Base-by-base conservation (phyloP, 92 coral and sea anemone species). In the Muricea muricata region DNA sequence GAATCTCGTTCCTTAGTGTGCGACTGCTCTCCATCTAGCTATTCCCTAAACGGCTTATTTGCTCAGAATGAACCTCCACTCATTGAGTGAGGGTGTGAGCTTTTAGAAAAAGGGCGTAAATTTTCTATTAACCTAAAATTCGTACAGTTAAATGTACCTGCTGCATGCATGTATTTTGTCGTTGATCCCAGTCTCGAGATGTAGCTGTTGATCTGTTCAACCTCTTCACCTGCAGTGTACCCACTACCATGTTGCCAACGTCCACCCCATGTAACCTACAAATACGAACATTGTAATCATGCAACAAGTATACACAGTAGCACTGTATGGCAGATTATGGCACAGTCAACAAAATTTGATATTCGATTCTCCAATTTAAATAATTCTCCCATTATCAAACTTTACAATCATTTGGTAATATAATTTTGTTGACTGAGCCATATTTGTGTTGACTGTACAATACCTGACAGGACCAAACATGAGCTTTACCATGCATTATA, bases 381-480 rank as follows among this genome's bases (percentile, higher is more conserved):
- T 20, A 20, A 50, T 50, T 50, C 58, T 13, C 58, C 58, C 17
- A 2, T 50, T 20, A 20, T 20, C 23, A 50, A 20, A 50, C n/a
- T 13, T 50, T 13, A 3, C 17, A 6, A 3, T 6, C 6, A 50
- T 13, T 50, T 50, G 18, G 3, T 50, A 13, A 50, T 6, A 7
- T 7, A 45, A 45, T 45, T 45, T 45, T 7, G 21, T n/a, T 7
- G 20, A 8, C 10, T n/a, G n/a, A n/a, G n/a, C n/a, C n/a, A n/a
- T n/a, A n/a, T n/a, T n/a, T n/a, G n/a, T n/a, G n/a, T n/a, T n/a
- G n/a, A n/a, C n/a, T n/a, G n/a, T n/a, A n/a, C 12, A 25, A 31
- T 88, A 92, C 95, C 96, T 92, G 96, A 79, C 96, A 90, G 7
- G 87, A 87, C 96, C 96, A 92, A 75, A 92, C 73, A 70, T 92